Evolutionary conservation across 2,888 invertebrate genomes (phyloP).

Genomic region (Oligia strigilis): DNA sequence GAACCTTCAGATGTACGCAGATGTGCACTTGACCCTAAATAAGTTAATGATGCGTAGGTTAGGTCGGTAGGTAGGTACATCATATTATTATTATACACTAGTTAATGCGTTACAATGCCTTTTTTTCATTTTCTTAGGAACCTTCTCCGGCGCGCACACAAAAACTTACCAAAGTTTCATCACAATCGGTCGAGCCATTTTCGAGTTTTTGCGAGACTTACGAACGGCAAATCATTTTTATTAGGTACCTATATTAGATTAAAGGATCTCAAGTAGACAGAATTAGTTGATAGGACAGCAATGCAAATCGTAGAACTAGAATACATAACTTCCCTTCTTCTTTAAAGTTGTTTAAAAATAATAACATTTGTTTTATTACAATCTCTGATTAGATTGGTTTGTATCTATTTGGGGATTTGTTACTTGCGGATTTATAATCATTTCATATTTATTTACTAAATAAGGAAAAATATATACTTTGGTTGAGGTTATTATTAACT

Average conservation of each 20-base stretch:
- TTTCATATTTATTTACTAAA: neutral
- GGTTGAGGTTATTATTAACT: too few relatives aligned
- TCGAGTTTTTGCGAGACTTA: too few relatives aligned
- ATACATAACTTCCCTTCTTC: neutral
- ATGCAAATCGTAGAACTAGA: neutral
- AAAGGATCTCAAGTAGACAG: neutral
- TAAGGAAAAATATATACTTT: neutral
- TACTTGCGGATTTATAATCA: neutral
- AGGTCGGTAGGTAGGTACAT: neutral
- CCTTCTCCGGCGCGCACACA: too few relatives aligned
- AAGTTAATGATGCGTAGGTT: conserved; percentile 33
- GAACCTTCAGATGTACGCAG: conserved; percentile 54
- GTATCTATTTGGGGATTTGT: too few relatives aligned
- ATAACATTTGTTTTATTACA: neutral
- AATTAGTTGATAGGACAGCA: neutral
- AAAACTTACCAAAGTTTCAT: too few relatives aligned
- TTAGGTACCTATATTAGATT: neutral
- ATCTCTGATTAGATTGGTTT: neutral
- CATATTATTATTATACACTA: conserved; percentile 2
- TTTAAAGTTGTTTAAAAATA: neutral
- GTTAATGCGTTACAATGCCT: neutral
- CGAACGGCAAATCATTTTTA: neutral
- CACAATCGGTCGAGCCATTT: too few relatives aligned
- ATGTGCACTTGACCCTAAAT: conserved; percentile 63
- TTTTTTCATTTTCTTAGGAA: neutral